phyloP scores from a whole-genome alignment of 1,140 invertebrate genomes.

The Dendrolimus kikuchii region DNA sequence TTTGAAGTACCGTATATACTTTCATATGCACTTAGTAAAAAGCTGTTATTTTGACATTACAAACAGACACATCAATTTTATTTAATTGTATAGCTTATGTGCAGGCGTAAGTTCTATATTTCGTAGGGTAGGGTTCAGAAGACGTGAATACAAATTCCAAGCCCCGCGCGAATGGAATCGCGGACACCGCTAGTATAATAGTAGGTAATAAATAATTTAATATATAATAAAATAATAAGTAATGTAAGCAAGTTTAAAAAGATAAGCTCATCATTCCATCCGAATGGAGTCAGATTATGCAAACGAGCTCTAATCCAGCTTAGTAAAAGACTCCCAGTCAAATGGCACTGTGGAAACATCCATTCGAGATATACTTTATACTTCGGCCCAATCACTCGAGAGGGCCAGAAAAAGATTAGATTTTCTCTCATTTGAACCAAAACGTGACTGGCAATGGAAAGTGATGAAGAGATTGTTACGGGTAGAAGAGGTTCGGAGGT shows the following conservation, averaged over 20 bases:
- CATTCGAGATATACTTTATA: conserved; percentile 32
- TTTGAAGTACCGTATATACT: no score
- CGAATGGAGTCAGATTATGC: conserved; percentile 30
- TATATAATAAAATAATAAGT: no score
- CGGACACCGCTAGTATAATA: no score
- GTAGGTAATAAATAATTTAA: no score
- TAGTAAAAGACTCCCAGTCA: conserved; percentile 30
- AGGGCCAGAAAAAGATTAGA: conserved; percentile 40
- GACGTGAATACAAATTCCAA: not conserved
- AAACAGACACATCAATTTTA: no score
- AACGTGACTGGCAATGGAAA: conserved; percentile 38
- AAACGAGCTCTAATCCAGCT: conserved; percentile 37
- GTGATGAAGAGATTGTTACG: conserved; percentile 35
- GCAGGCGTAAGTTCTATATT: no score
- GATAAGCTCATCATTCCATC: conserved; percentile 16
- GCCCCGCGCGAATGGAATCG: not conserved
- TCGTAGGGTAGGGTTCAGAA: no score
- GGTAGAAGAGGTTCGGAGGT: conserved; percentile 24
- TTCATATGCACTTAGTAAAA: no score
- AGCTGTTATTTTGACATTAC: no score
- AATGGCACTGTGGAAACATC: conserved; percentile 30
- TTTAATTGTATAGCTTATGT: no score
- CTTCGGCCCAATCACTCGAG: conserved; percentile 36
- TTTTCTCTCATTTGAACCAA: conserved; percentile 43
- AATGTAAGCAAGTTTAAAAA: not conserved